These are phyloP conservation scores for Nudaria mundana DNA, from an alignment of 2,888 invertebrate species.

Conservation along the genomic window DNA sequence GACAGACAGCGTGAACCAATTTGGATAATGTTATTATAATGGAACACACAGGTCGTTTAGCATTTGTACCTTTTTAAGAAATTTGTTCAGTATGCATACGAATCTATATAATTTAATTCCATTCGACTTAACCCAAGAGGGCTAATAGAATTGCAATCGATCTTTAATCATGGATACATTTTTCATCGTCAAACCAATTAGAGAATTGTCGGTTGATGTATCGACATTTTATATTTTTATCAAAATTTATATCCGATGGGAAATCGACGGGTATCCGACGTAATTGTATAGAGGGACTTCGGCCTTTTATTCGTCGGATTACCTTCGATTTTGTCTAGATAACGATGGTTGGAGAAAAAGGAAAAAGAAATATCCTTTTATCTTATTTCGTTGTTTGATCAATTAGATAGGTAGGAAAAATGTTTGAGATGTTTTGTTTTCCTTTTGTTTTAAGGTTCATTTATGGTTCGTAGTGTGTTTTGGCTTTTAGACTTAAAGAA, in stretches of 20 bases:
- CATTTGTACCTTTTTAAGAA: no score
- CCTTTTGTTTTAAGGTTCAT: conserved; percentile 1
- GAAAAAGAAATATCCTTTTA: conserved; percentile 23
- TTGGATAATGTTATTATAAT: no score
- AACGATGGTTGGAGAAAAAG: conserved; percentile 19
- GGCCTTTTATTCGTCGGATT: conserved; percentile 32
- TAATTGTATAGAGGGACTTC: conserved; percentile 32
- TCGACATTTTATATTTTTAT: conserved; percentile 51
- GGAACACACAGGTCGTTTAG: no score
- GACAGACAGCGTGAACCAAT: no score
- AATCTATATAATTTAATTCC: no score
- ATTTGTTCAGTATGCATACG: no score
- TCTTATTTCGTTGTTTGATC: conserved; percentile 28
- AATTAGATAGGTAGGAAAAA: conserved; percentile 32
- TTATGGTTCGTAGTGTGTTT: no score
- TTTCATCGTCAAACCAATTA: conserved; percentile 44
- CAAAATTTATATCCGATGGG: conserved; percentile 49
- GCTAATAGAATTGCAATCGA: conserved; percentile 26
- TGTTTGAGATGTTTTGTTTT: no score
- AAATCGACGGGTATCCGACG: conserved; percentile 40
- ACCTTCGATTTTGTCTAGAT: conserved; percentile 38
- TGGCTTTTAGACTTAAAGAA: no score
- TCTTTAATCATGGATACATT: conserved; percentile 23
- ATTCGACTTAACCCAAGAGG: conserved; percentile 28
- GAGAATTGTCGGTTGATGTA: conserved; percentile 39